Evolutionary conservation across 2,888 invertebrate genomes (phyloP).

Genomic region (Xanthorhoe designata): DNA sequence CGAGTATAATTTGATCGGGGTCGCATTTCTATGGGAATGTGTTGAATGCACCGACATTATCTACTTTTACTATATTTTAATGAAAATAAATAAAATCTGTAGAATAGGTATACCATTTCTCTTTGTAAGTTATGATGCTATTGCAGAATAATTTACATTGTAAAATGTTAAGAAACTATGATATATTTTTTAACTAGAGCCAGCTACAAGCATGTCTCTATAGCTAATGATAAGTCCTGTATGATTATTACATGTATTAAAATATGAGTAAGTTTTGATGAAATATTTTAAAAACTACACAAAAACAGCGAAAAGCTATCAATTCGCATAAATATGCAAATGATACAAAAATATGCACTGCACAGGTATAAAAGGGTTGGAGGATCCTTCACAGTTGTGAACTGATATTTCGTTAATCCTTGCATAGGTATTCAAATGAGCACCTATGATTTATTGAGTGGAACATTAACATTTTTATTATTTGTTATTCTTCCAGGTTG

Average conservation of each 20-base stretch:
- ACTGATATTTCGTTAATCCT: conserved; percentile 80
- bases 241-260: background rate
- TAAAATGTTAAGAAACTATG: background rate
- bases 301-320: conserved; percentile 38
- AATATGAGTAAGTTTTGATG: background rate
- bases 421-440: conserved; percentile 84
- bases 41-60: conserved; percentile 62
- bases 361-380: conserved; percentile 54
- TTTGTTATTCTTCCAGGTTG: conserved; percentile 86
- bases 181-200: too few relatives aligned
- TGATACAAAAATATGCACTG: conserved; percentile 63
- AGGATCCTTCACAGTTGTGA: conserved; percentile 65
- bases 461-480: conserved; percentile 86
- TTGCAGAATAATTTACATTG: background rate
- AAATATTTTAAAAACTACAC: background rate
- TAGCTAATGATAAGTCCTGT: background rate
- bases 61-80: conserved; percentile 12
- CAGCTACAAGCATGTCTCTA: too few relatives aligned
- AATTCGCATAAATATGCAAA: conserved; percentile 68
- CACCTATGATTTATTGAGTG: conserved; percentile 86
- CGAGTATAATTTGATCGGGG: conserved; percentile 84
- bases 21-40: conserved; percentile 80
- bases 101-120: background rate
- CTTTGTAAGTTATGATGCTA: background rate
- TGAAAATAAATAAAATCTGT: background rate